Base-by-base conservation (phyloP, 1,140 invertebrate species). In the Temnothorax longispinosus region DNA sequence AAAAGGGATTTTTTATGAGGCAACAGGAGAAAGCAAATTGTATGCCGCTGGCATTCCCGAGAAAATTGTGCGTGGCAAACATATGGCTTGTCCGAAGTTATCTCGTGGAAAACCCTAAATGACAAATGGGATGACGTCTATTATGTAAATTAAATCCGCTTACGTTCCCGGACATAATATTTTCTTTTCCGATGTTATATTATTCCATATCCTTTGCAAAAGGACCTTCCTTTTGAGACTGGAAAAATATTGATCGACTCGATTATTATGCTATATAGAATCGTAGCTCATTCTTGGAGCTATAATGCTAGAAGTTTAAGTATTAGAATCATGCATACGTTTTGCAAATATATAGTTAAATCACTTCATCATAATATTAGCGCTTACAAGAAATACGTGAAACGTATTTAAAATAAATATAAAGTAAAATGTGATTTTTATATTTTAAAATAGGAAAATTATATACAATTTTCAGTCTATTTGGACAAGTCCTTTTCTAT, bases 61-160 rank as follows among this genome's bases (percentile, higher is more conserved):
- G 65, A 72, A 81, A 81, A 81, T 81, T 72, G 78, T 8, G 47
- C 21, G 5, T 15, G 32, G 15, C 6, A 38, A 72, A 81, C 65
- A 71, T 56, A 81, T 47, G 21, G 15, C 38, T 72, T 58, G 21
- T 47, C 41, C 44, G 15, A 81, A 58, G 21, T 72, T 72, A 56
- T 71, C 50, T 81, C 11, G 13, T 15, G 35, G 7, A 35, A 47
- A n/a, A 54, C 15, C 44, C 64, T 54, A 69, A 71, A 54, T 71
- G 78, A 81, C 72, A 58, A 58, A 81, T 71, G 78, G 32, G n/a
- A 38, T 56, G 64, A 81, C 50, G 56, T 72, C 38, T 44, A 81
- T 81, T 81, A 38, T 58, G 10, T 58, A 81, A 81, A 6, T 18
- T 81, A 56, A 58, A 64, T 72, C 50, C 15, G 15, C 13, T 44